Percentiles rank a stretch among this genome's conserved stretches.
Conservation (phyloP, 2,888 invertebrate genomes). For the Myopa testacea region DNA sequence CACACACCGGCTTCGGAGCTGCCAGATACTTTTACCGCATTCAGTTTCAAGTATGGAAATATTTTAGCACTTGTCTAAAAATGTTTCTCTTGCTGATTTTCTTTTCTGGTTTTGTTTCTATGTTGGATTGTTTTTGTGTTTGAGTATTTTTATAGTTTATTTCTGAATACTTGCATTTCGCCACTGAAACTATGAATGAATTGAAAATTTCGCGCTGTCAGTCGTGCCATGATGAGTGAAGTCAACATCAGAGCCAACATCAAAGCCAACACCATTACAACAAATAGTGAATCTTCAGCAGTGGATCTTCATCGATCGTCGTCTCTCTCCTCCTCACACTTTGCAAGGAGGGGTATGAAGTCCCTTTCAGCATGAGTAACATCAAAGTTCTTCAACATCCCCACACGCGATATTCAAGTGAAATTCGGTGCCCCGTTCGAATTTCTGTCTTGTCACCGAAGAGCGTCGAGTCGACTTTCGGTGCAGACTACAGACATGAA, state of each 20-base stretch:
- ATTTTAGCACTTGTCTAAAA: slow-evolving; percentile 18
- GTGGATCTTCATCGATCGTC: not conserved
- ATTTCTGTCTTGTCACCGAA: slow-evolving; percentile 9
- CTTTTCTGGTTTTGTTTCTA: not conserved
- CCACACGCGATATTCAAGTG: not conserved
- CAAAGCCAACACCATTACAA: too few species aligned
- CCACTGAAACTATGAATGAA: slow-evolving; percentile 16
- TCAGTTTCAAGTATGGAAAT: not conserved
- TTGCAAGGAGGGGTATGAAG: too few species aligned
- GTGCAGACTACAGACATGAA: not conserved
- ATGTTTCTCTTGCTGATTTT: not conserved
- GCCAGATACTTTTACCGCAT: not conserved
- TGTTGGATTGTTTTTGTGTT: not conserved
- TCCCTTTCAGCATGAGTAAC: not conserved
- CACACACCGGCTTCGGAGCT: not conserved
- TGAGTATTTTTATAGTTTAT: too few species aligned
- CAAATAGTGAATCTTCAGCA: not conserved
- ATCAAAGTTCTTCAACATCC: not conserved
- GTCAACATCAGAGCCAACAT: too few species aligned
- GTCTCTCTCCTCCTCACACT: not conserved
- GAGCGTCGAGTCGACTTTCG: not conserved
- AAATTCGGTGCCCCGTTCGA: not conserved
- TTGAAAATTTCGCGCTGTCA: not conserved
- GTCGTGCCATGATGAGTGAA: too few species aligned
- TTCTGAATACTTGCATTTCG: slow-evolving; percentile 12